A percentile compares a stretch with the other conserved stretches of the same genome.
phyloP scores from a whole-genome alignment of 2,797 vertebrate species.

The Coendou prehensilis region DNA sequence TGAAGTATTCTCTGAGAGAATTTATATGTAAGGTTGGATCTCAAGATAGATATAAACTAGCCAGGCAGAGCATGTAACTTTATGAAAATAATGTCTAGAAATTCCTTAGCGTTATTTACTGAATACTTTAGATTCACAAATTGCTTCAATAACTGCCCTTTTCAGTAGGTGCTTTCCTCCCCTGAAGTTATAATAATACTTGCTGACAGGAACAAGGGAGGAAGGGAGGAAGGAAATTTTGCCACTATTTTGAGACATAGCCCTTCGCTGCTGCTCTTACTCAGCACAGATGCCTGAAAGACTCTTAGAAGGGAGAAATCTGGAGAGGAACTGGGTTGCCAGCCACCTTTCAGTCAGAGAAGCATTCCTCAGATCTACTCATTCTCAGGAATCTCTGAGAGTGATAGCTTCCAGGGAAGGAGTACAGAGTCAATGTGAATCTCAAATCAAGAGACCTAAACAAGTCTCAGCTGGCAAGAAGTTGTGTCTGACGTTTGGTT shows the following conservation, averaged over 20 bases:
- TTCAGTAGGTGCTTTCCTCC: neutral
- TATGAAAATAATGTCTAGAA: slow-evolving; percentile 1
- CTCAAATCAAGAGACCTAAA: neutral
- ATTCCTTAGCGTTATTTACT: slow-evolving; percentile 5
- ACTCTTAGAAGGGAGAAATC: neutral
- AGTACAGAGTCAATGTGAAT: neutral
- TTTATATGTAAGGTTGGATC: neutral
- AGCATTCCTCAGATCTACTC: neutral
- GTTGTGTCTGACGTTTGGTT: neutral
- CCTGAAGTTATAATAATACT: neutral
- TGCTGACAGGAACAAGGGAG: neutral
- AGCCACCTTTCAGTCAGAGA: neutral
- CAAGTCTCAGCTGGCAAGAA: neutral
- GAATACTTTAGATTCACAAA: neutral
- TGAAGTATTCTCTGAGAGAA: neutral
- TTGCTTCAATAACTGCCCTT: neutral
- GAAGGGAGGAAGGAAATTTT: neutral
- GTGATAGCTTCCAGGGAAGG: neutral
- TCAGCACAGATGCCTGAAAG: neutral
- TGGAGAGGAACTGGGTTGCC: neutral
- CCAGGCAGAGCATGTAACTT: neutral
- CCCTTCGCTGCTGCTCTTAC: neutral
- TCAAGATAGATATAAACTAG: neutral
- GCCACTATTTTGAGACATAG: neutral
- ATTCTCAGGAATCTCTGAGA: neutral